phyloP scores from a whole-genome alignment of 1,140 invertebrate genomes.

The Orius insidiosus region DNA sequence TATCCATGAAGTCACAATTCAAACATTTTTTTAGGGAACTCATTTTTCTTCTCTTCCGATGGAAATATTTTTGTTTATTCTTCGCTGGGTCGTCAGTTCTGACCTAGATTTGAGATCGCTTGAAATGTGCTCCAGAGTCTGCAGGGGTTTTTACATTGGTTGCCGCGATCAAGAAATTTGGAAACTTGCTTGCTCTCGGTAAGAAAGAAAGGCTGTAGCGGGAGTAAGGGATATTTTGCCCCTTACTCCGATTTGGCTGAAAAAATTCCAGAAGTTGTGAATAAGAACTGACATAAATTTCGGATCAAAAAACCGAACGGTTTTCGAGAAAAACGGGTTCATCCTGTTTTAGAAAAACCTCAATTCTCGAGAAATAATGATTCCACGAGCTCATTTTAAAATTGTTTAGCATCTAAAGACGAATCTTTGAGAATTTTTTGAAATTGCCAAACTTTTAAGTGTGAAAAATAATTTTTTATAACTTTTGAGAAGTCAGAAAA shows the following conservation, averaged over 20 bases:
- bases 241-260: too few species aligned
- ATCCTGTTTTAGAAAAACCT: not conserved
- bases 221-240: not conserved
- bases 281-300: too few species aligned
- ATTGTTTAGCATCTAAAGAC: too few species aligned
- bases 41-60: constrained; percentile 70
- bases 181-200: constrained; percentile 68
- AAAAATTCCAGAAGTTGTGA: too few species aligned
- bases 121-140: constrained; percentile 60
- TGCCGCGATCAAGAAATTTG: constrained; percentile 75
- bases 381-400: constrained; percentile 1
- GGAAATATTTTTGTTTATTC: constrained; percentile 67
- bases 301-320: too few species aligned
- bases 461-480: too few species aligned
- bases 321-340: too few species aligned
- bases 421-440: too few species aligned
- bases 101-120: constrained; percentile 74
- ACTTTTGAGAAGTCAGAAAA: too few species aligned
- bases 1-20: not conserved
- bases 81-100: constrained; percentile 74
- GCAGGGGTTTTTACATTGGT: constrained; percentile 72
- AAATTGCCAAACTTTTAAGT: too few species aligned
- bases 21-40: constrained; percentile 31
- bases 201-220: constrained; percentile 14
- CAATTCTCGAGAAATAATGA: not conserved